Evolutionary conservation across 2,888 invertebrate genomes (phyloP), one percentile per base, ranked within the genome.

Genomic region (Acrobasis consociella): DNA sequence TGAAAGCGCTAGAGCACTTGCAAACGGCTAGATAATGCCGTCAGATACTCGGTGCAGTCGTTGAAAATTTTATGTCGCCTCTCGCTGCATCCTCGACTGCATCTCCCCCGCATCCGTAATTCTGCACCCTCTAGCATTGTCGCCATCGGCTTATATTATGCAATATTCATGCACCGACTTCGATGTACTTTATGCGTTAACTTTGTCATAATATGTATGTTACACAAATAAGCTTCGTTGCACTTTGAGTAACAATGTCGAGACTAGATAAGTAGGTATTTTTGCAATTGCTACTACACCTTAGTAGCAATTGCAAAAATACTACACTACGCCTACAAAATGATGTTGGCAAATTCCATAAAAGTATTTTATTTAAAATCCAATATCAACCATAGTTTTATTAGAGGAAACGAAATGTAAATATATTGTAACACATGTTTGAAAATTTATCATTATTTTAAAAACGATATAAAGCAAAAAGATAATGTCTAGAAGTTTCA

Each of bases 51-150:
- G 77, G 80, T 81, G 80, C 80, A 83, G 83, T 88, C 87, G 86
- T 87, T 90, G 90, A 89, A 89, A 89, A 87, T 90, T 89, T 91
- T 86, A 90, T 90, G 87, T 88, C 89, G 83, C 86, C 79, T 85
- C 85, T 80, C 84, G 78, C 81, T 85, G 86, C 87, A 86, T 83
- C 81, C 83, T 80, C 81, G 78, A 75, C 80, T 85, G 84, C 85
- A 83, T 71, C 77, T 74, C 77, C 71, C 71, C 74, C 75, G 75
- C 74, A 74, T 76, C 77, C 80, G 81, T 80, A 79, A 83, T 80
- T 82, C 78, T 74, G 72, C 75, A 74, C 74, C 79, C 74, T 74
- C 74, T 72, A 75, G 67, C 69, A 73, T 69, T 79, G 73, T 73
- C 73, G 73, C 74, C 75, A 72, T 73, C 72, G 66, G 67, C 68